Conservation (phyloP, 2,888 invertebrate genomes). For the Zonitis immaculata region DNA sequence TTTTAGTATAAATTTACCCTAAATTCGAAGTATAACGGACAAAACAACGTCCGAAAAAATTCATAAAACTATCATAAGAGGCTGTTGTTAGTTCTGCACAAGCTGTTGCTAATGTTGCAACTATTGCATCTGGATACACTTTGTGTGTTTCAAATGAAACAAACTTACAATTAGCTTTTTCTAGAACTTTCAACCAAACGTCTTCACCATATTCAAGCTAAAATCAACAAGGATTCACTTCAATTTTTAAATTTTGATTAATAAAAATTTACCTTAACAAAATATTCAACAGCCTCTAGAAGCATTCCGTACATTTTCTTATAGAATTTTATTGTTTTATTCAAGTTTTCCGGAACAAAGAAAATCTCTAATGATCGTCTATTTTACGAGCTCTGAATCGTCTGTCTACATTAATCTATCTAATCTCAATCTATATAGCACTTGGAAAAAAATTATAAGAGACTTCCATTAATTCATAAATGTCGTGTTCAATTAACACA, state of each 20-base stretch:
- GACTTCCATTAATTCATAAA: no score
- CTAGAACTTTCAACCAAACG: constrained; percentile 66
- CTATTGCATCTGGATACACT: constrained; percentile 73
- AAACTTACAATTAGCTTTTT: constrained; percentile 64
- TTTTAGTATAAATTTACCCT: constrained; percentile 53
- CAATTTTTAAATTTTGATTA: no score
- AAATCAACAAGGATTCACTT: no score
- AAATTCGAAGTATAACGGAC: constrained; percentile 82
- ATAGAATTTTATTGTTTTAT: no score
- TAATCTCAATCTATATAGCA: no score
- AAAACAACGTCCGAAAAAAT: constrained; percentile 83
- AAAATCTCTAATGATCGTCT: no score
- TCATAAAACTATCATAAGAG: constrained; percentile 72
- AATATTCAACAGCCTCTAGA: constrained; percentile 77
- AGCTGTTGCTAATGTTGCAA: constrained; percentile 70
- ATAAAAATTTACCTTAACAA: constrained; percentile 73
- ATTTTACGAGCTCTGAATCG: no score
- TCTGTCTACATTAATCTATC: no score
- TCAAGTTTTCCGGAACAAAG: no score
- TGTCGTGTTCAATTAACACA: no score
- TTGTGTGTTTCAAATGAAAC: constrained; percentile 75
- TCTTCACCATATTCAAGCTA: constrained; percentile 75
- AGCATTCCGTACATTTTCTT: constrained; percentile 83
- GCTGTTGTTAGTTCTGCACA: constrained; percentile 58
- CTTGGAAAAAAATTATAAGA: no score